A percentile compares a stretch with the other conserved stretches of the same genome.
phyloP scores from a whole-genome alignment of 2,113 vertebrate species.

The Dasypus novemcinctus region DNA sequence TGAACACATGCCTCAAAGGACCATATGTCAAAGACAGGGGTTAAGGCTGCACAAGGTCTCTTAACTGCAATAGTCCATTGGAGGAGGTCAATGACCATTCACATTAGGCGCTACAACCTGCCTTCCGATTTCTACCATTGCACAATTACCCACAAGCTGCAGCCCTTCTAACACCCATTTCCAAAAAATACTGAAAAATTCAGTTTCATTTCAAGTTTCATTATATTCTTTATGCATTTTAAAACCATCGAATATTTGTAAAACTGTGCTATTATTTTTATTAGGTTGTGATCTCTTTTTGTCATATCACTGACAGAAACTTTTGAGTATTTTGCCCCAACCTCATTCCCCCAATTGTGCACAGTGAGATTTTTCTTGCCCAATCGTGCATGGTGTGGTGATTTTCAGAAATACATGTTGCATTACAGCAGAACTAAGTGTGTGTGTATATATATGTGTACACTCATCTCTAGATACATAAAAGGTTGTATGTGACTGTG shows the following conservation, averaged over 20 bases:
- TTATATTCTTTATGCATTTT: not conserved
- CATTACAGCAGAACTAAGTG: not conserved
- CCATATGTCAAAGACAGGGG: not conserved
- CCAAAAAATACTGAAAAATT: not conserved
- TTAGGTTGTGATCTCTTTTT: not conserved
- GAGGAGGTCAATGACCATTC: too few relatives aligned
- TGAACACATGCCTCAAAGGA: not conserved
- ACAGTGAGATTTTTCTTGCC: not conserved
- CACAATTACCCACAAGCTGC: not conserved
- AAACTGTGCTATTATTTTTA: not conserved
- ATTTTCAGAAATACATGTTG: not conserved
- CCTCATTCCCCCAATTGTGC: not conserved
- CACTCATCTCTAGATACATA: not conserved
- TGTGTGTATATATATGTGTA: fast-evolving
- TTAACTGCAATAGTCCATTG: not conserved
- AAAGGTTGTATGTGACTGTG: not conserved
- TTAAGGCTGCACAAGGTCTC: not conserved
- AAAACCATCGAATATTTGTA: too few relatives aligned
- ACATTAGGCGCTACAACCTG: not conserved
- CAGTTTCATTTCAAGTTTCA: not conserved
- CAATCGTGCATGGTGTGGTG: not conserved
- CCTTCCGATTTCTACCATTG: not conserved
- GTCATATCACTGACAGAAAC: not conserved
- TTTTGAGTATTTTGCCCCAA: not conserved
- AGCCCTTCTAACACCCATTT: not conserved